Evolutionary conservation across 2,888 invertebrate genomes (phyloP), one percentile per base, ranked within the genome.

Genomic region (Acrobeloides nanus): DNA sequence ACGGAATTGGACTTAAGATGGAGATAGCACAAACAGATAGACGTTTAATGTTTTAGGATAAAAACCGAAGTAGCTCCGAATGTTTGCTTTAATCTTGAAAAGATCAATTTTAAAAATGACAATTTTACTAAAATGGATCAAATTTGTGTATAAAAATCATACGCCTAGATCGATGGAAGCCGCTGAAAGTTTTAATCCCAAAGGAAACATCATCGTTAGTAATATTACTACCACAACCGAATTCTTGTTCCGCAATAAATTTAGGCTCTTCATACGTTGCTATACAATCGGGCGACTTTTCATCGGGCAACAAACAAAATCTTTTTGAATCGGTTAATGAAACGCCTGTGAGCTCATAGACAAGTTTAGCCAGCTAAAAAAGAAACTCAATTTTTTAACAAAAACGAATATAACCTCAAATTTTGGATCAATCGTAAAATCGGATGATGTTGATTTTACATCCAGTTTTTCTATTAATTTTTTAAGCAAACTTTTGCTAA

Each of bases 151-250:
- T n/a, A n/a, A n/a, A n/a, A n/a, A n/a, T n/a, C n/a, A n/a, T n/a
- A 77, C 77, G 68, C 74, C 90, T 80, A 48, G 84, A 82, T 44
- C 76, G 72, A 74, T 89, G 89, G 78, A 83, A 88, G 68, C 85
- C 85, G 55, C 81, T 78, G 79, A 86, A 90, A 1, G 92, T 92
- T 80, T 92, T 92, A 55, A 92, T 85, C 48, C 87, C 89, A 77
- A 89, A 84, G 76, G 82, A 84, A 54, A 87, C 77, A 24, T 83
- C 80, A 41, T 82, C 79, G 61, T 80, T 78, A 26, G 79, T 72
- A 23, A 59, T 34, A 15, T 27, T 43, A 17, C 21, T 24, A 10
- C 48, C 41, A 20, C 53, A 58, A 2, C 25, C 23, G 1, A 17
- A 21, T 6, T 47, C 46, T n/a, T 46, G 27, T 8, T 26, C 7